Evolutionary conservation across 2,113 vertebrate species (phyloP).

Genomic region (Brachypodius melanocephalos): DNA sequence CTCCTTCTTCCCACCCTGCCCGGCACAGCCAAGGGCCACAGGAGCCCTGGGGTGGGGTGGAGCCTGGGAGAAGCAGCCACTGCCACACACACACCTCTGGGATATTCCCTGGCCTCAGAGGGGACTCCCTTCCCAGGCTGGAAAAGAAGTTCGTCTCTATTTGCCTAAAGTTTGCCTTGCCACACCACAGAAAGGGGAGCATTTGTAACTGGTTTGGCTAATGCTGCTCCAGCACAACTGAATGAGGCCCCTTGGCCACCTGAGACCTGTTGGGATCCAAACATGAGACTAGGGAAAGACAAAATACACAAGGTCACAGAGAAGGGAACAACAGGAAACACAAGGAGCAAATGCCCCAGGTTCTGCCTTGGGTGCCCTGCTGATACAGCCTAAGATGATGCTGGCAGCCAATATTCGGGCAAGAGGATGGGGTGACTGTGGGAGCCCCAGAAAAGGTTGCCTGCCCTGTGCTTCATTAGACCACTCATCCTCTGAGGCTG

Average conservation of each 20-base stretch:
- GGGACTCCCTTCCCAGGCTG: not conserved
- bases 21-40: accelerated
- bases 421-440: accelerated
- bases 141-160: not conserved
- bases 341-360: not conserved
- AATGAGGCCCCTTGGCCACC: not conserved
- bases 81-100: accelerated
- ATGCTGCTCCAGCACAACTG: not conserved
- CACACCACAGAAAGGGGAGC: not conserved
- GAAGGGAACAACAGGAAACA: not conserved
- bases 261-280: not conserved
- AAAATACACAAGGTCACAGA: not conserved
- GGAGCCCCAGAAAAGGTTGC: not conserved
- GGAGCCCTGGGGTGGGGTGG: accelerated
- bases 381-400: not conserved
- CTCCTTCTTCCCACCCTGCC: not conserved
- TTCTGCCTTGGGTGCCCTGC: not conserved
- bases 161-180: not conserved
- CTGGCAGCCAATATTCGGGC: not conserved
- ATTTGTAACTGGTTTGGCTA: not conserved
- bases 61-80: not conserved
- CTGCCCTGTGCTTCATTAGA: not conserved
- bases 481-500: not conserved
- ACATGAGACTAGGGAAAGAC: not conserved
- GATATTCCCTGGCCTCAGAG: not conserved